Evolutionary conservation across 2,797 vertebrate genomes (phyloP), one percentile per base, ranked within the genome.

Genomic region (Melanotaenia maccullochi): DNA sequence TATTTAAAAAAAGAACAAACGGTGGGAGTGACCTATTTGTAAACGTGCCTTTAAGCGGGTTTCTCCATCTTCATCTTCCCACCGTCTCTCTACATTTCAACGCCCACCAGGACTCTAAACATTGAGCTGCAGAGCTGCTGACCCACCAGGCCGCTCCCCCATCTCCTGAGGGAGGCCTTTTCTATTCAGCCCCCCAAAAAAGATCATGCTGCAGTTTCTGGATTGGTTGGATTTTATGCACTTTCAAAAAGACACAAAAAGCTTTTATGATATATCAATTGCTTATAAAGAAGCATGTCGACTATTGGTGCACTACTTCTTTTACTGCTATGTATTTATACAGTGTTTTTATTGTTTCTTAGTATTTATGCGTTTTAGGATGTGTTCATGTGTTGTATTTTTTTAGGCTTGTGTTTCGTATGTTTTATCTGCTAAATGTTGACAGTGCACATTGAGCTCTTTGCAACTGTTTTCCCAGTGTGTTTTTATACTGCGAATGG

Each of bases 81-180:
- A 58, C 54, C 44, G n/a, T 73, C 64, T 73, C 55, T 71, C 76
- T 66, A 40, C 47, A 85, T 38, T 38, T 38, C 36, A 38, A 36
- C 86, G 76, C 90, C 90, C 87, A 93, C 91, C 75, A 58, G 55
- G 22, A 60, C 69, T 85, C 89, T 85, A 90, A 89, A 89, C 82
- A 88, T 87, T 91, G 84, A 60, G 42, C 52, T 9, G 55, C 76
- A 22, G 75, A 71, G 76, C 77, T 33, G 70, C 58, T 82, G 87
- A 84, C 76, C 85, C 83, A 79, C 70, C 60, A 61, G 33, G 44
- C 61, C 42, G 54, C 78, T 44, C 77, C 70, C 80, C 70, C 57
- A 35, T 40, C 71, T 49, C 60, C 74, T 58, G 52, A 75, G 66
- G 61, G 47, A 62, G 38, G 1, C 51, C 32, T 30, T 62, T 59